phyloP scores from a whole-genome alignment of 1,140 invertebrate species.

The Hylyphantes graminicola region DNA sequence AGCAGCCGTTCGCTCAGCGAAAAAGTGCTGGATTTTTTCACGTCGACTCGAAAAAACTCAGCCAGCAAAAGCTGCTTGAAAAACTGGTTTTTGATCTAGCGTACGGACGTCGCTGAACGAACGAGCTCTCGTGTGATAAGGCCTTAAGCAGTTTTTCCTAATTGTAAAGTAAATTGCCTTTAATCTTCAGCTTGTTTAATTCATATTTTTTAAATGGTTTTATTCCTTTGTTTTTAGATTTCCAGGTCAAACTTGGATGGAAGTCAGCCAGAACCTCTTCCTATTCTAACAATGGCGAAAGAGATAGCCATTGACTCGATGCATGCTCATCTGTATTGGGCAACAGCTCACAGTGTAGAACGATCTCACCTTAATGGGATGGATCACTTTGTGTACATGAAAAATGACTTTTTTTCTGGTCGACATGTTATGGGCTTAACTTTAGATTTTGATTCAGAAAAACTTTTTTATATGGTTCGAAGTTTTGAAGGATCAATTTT shows the following conservation, averaged over 20 bases:
- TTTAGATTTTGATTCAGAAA: slow-evolving; percentile 78
- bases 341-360: slow-evolving; percentile 82
- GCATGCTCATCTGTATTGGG: slow-evolving; percentile 86
- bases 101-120: too few relatives aligned
- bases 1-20: too few relatives aligned
- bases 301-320: slow-evolving; percentile 84
- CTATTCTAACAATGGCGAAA: slow-evolving; percentile 80
- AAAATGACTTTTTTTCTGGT: slow-evolving; percentile 80
- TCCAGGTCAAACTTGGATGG: slow-evolving; percentile 76
- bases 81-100: too few relatives aligned
- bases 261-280: slow-evolving; percentile 79
- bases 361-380: slow-evolving; percentile 82
- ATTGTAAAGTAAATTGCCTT: too few relatives aligned
- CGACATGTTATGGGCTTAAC: slow-evolving; percentile 86
- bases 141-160: too few relatives aligned
- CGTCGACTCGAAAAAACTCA: too few relatives aligned
- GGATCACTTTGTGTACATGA: slow-evolving; percentile 78
- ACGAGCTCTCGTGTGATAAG: too few relatives aligned
- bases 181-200: too few relatives aligned
- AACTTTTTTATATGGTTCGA: slow-evolving; percentile 83
- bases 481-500: slow-evolving; percentile 80
- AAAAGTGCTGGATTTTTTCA: too few relatives aligned
- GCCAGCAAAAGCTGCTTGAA: too few relatives aligned
- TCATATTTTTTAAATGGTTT: too few relatives aligned
- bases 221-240: slow-evolving; percentile 70